Conservation (phyloP, 2,113 vertebrate genomes). For the Carassius auratus region DNA sequence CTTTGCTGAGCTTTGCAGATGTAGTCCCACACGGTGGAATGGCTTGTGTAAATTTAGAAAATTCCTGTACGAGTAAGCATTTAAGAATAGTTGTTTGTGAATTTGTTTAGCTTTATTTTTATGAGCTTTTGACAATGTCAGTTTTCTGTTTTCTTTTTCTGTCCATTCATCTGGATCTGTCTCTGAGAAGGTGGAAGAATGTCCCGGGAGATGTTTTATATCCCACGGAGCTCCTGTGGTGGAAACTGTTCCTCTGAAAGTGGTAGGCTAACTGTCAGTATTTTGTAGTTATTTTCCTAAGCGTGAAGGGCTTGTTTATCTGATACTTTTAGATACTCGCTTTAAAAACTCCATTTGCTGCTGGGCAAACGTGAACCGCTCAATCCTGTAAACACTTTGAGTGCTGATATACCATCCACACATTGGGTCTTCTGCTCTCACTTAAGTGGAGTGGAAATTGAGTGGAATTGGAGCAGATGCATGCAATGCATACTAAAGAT, state of each 20-base stretch:
- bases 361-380: conserved; percentile 41
- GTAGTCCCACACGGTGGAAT: not conserved
- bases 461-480: conserved; percentile 57
- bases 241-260: conserved; percentile 88
- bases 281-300: conserved; percentile 43
- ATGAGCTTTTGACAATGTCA: not conserved
- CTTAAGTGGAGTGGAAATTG: conserved; percentile 53
- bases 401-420: conserved; percentile 48
- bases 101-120: not conserved
- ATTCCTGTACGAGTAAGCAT: not conserved
- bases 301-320: conserved; percentile 23
- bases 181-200: conserved; percentile 88
- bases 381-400: conserved; percentile 54
- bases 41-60: not conserved
- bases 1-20: not conserved
- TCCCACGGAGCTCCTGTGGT: conserved; percentile 93
- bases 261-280: conserved; percentile 60
- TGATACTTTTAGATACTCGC: conserved; percentile 32
- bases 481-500: conserved; percentile 59
- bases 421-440: conserved; percentile 47
- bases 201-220: conserved; percentile 97
- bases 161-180: conserved; percentile 73
- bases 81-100: not conserved
- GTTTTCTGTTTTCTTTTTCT: conserved; percentile 26
- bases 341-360: conserved; percentile 44